Base-by-base conservation (phyloP, 1,140 invertebrate genomes). In the Mactra quadrangularis region DNA sequence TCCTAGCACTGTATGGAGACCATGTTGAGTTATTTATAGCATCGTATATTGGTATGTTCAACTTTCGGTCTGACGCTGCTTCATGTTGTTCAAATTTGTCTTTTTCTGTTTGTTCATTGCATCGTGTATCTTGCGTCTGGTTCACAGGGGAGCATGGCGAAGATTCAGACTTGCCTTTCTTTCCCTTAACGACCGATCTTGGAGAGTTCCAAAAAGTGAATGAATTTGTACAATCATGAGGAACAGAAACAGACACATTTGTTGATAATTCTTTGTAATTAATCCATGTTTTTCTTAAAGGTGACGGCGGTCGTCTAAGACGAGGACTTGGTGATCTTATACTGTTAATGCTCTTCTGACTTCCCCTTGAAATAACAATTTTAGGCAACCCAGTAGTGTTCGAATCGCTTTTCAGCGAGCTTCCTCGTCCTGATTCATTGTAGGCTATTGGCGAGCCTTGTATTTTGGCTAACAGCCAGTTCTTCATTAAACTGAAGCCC, bases 341-440 rank as follows among this genome's bases (percentile, higher is more conserved):
- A 4, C 25, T 76, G 35, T 76, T 76, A 2, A 76, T 64, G 25
- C 59, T 62, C 47, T 50, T 76, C 6, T 76, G n/a, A 29, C 74
- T 76, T 29, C 74, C 74, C n/a, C 31, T 47, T 17, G 74, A 76
- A 45, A 76, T 76, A 31, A 62, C 45, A 2, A 76, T 76, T 50
- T 50, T 60, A 64, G 74, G 74, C 6, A 41, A 15, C 15, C 38
- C 38, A 7, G 38, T 6, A 7, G 38, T 7, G 6, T 41, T 6
- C 15, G 15, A 41, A 41, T 41, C 38, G 6, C 38, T 41, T 7
- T 41, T 15, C 25, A 75, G 25, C 1, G 35, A 15, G n/a, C 38
- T 72, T 45, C 29, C 47, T 17, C 9, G 17, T 4, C 7, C 9
- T 25, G 35, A 9, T 50, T 41, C 35, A 13, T 9, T 9, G 3